A percentile compares a stretch with the other conserved stretches of the same genome.
Evolutionary conservation across 2,113 vertebrate species (phyloP).

Genomic region (Cnemophilus loriae): DNA sequence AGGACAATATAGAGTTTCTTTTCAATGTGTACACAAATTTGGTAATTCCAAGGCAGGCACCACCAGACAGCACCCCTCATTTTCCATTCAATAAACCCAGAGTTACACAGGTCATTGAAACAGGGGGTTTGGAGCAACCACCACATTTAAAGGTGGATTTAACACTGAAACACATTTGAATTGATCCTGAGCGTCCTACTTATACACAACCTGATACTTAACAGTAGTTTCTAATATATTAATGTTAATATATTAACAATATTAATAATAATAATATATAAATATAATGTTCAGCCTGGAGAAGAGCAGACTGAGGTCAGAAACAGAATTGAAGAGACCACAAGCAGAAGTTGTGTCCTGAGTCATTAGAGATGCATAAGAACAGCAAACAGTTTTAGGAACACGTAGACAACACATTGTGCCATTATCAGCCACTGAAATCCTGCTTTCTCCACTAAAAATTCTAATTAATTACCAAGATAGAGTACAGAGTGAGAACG

Average conservation of each 20-base stretch:
- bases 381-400: background rate
- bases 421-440: background rate
- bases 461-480: constrained; percentile 2
- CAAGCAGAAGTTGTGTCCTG: background rate
- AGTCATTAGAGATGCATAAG: background rate
- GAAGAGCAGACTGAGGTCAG: background rate
- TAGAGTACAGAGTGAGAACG: background rate
- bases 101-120: background rate
- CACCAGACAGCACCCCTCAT: background rate
- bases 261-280: background rate
- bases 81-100: background rate
- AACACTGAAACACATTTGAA: background rate
- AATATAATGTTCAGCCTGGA: background rate
- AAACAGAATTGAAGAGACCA: background rate
- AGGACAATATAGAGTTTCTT: background rate
- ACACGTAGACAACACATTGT: rapidly evolving
- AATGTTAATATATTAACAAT: background rate
- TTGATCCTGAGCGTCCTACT: background rate
- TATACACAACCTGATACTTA: background rate
- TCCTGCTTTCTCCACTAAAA: background rate
- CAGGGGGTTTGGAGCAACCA: background rate
- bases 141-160: background rate
- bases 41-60: background rate
- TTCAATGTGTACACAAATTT: background rate
- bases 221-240: background rate